Percentiles rank a stretch among this genome's conserved stretches.
Evolutionary conservation across 2,797 vertebrate genomes (phyloP).

Genomic region (Pseudomugil gertrudae): DNA sequence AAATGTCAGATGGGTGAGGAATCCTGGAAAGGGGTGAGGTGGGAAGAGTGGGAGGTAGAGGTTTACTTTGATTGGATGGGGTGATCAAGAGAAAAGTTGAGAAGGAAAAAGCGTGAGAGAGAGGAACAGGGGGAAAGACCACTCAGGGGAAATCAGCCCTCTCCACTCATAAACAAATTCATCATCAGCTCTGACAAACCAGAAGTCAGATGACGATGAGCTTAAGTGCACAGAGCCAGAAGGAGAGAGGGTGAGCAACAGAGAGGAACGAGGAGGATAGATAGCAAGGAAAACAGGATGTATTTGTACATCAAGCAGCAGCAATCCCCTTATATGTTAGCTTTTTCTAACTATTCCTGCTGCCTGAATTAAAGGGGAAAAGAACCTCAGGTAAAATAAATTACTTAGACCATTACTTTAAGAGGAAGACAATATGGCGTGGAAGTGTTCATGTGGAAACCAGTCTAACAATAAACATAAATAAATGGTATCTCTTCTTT

Average conservation of each 20-base stretch:
- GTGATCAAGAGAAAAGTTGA: conserved; percentile 56
- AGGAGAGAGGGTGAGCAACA: conserved; percentile 37
- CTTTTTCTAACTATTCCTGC: conserved; percentile 17
- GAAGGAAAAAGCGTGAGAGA: conserved; percentile 54
- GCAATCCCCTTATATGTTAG: conserved; percentile 24
- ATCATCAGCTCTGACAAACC: conserved; percentile 85
- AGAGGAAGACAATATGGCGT: not conserved
- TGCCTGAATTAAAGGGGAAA: not conserved
- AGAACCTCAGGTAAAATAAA: too few species aligned
- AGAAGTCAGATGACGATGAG: conserved; percentile 82
- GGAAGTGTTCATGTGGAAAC: not conserved
- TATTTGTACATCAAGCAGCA: conserved; percentile 9
- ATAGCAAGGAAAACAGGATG: conserved; percentile 41
- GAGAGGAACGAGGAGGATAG: conserved; percentile 40
- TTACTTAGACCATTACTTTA: too few species aligned
- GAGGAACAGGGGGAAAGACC: conserved; percentile 63
- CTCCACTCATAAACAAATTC: conserved; percentile 86
- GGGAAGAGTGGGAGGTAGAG: conserved; percentile 16
- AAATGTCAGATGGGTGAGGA: conserved; percentile 47
- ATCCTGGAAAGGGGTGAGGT: conserved; percentile 32
- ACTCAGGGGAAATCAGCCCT: conserved; percentile 87
- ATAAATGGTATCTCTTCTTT: not conserved
- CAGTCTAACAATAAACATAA: not conserved
- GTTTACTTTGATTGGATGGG: conserved; percentile 62
- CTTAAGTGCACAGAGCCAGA: conserved; percentile 72